These are phyloP conservation scores for Cricetomys ansorgei DNA, from an alignment of 2,113 vertebrate genomes.

Conservation along the genomic window DNA sequence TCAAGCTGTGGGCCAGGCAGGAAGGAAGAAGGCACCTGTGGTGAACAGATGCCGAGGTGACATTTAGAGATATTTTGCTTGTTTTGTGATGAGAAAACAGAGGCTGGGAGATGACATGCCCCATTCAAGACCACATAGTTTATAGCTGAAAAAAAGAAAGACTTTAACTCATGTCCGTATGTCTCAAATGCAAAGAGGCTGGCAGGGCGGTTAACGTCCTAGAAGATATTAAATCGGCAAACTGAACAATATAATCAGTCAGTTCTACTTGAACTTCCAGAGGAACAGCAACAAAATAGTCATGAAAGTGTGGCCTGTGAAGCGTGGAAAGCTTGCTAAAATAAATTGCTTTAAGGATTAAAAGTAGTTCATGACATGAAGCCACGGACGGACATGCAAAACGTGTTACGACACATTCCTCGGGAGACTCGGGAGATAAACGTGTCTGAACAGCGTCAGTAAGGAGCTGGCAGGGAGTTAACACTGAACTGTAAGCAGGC, in stretches of 20 bases:
- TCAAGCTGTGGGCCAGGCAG: no score
- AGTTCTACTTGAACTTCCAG: constrained; percentile 30
- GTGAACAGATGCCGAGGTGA: not conserved
- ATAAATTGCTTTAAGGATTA: not conserved
- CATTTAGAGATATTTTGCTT: not conserved
- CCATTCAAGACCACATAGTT: not conserved
- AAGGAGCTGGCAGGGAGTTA: not conserved
- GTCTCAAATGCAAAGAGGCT: not conserved
- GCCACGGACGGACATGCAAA: not conserved
- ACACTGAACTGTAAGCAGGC: not conserved
- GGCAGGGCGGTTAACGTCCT: not conserved
- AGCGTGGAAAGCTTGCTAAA: not conserved
- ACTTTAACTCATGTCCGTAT: not conserved
- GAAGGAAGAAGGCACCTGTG: not conserved
- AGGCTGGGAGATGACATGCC: not conserved
- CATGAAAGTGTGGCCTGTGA: not conserved
- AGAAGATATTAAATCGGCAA: not conserved
- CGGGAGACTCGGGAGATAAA: not conserved
- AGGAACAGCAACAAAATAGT: not conserved
- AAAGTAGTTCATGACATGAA: not conserved
- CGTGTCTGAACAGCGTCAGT: not conserved
- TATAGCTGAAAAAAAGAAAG: not conserved
- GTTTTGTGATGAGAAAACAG: not conserved
- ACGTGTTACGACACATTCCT: not conserved
- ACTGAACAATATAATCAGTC: not conserved